Evolutionary conservation across 1,140 invertebrate genomes (phyloP).

Genomic region (Euwallacea fornicatus): DNA sequence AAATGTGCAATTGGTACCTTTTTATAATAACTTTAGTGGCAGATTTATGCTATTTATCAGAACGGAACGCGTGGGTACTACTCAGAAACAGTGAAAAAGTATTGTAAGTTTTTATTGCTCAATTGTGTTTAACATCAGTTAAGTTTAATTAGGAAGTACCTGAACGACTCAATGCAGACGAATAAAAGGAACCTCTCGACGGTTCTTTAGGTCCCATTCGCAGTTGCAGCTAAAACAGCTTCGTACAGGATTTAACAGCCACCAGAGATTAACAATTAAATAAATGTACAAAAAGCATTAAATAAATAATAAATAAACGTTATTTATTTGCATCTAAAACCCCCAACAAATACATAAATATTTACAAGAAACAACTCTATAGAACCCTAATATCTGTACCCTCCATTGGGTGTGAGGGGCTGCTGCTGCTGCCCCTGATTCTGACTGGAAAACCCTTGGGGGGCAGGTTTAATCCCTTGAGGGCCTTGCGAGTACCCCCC

Average conservation of each 20-base stretch:
- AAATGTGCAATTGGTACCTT: not conserved
- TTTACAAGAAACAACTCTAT: not conserved
- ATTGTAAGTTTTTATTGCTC: constrained; percentile 5
- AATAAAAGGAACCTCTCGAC: too few relatives aligned
- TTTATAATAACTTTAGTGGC: not conserved
- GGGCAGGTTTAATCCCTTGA: not conserved
- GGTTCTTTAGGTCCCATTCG: too few relatives aligned
- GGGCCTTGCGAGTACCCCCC: constrained; percentile 8
- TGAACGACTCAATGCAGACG: too few relatives aligned
- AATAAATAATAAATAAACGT: constrained; percentile 4
- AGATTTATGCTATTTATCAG: constrained; percentile 4
- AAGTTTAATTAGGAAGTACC: too few relatives aligned
- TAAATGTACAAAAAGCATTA: constrained; percentile 1
- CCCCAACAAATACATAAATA: not conserved
- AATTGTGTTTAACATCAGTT: not conserved
- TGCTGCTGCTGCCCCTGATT: constrained; percentile 11
- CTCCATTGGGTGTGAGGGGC: constrained; percentile 19
- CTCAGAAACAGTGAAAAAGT: not conserved
- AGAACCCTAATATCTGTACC: constrained; percentile 24
- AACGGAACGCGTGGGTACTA: not conserved
- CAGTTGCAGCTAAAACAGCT: too few relatives aligned
- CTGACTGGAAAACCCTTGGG: constrained; percentile 15
- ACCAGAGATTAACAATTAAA: not conserved
- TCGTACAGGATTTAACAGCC: too few relatives aligned
- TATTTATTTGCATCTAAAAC: constrained; percentile 25